These are phyloP conservation scores for Cheilosia vernalis DNA, from an alignment of 2,888 invertebrate species.

Conservation along the genomic window DNA sequence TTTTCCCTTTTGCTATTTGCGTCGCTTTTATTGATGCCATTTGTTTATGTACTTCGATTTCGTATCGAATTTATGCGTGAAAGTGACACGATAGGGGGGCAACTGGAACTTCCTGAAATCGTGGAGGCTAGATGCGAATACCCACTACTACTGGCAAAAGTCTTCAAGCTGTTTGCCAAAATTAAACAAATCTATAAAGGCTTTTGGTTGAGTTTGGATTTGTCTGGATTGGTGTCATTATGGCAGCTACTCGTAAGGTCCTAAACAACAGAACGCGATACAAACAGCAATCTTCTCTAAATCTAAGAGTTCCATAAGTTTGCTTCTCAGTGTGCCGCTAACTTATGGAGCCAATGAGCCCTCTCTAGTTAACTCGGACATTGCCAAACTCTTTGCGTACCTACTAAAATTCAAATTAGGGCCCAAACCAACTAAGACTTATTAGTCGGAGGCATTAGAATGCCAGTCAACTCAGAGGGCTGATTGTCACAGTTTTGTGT, in stretches of 20 bases:
- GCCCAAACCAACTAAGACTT: no score
- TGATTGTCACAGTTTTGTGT: no score
- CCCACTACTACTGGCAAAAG: not conserved
- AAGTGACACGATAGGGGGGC: slow-evolving; percentile 33
- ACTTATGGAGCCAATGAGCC: no score
- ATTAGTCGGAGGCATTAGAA: no score
- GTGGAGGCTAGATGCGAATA: not conserved
- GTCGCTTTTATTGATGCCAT: slow-evolving; percentile 58
- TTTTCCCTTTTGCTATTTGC: slow-evolving; percentile 30
- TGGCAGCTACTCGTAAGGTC: slow-evolving; percentile 1
- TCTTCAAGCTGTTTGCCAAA: not conserved
- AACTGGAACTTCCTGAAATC: not conserved
- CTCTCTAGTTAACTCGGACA: no score
- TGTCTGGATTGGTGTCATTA: not conserved
- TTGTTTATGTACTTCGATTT: slow-evolving; percentile 73
- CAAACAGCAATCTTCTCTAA: no score
- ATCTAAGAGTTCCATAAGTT: no score
- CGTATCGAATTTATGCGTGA: slow-evolving; percentile 62
- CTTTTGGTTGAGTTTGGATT: not conserved
- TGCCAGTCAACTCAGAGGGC: no score
- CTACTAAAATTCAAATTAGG: no score
- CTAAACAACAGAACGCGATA: not conserved
- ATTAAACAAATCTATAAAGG: not conserved
- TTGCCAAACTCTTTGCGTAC: no score
- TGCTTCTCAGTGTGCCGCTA: no score